phyloP scores from a whole-genome alignment of 2,888 invertebrate species.

The Apodemia arnacis region DNA sequence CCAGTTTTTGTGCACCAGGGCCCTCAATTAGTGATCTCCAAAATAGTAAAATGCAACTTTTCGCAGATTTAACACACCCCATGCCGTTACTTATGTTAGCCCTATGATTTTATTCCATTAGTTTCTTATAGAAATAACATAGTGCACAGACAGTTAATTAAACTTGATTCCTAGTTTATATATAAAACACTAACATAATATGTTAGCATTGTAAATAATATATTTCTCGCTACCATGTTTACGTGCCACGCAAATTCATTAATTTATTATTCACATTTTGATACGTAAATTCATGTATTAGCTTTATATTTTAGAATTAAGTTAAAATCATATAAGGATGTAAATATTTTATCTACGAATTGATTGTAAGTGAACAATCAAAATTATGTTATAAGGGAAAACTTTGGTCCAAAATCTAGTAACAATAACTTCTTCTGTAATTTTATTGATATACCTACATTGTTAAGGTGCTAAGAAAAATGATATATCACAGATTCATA shows the following conservation, averaged over 20 bases:
- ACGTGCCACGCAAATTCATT: constrained; percentile 93
- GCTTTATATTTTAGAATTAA: constrained; percentile 91
- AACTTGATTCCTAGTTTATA: not conserved
- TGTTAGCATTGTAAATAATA: constrained; percentile 78
- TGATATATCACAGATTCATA: not conserved
- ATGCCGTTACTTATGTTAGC: not conserved
- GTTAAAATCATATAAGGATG: constrained; percentile 90
- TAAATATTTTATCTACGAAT: constrained; percentile 90
- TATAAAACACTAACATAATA: not conserved
- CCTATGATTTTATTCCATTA: not conserved
- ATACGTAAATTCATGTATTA: constrained; percentile 92
- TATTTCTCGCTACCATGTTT: constrained; percentile 60
- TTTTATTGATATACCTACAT: not conserved
- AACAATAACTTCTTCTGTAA: not conserved
- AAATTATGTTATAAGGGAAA: constrained; percentile 5
- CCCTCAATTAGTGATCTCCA: no score
- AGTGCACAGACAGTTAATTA: not conserved
- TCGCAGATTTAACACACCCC: not conserved
- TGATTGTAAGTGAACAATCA: constrained; percentile 72
- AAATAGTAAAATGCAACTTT: no score
- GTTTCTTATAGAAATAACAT: not conserved
- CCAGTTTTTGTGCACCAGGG: not conserved
- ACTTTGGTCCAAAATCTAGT: not conserved
- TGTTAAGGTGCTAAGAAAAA: not conserved
- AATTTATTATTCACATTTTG: constrained; percentile 93